Base-by-base conservation (phyloP, 2,113 vertebrate species). In the Trichomycterus rosablanca region DNA sequence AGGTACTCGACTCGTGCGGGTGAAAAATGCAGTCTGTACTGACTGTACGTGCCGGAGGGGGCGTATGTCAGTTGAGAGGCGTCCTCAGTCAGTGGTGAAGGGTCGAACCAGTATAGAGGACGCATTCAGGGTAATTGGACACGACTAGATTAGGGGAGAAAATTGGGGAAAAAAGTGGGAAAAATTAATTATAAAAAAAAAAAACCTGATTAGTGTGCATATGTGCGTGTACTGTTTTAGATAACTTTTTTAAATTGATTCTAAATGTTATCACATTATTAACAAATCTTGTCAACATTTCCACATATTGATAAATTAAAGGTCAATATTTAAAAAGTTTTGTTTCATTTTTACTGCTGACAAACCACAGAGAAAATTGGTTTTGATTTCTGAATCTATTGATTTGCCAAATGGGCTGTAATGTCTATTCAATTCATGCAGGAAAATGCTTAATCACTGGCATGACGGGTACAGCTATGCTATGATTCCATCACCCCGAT, bases 321-420 rank as follows among this genome's bases (percentile, higher is more conserved):
- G 62, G 56, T 79, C 66, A 67, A 74, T 78, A 76, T 66, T 76
- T 69, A 61, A 71, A 48, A 35, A 55, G 69, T 43, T 62, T 40
- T 1, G 12, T 71, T 74, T 71, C 60, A 70, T 69, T 66, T 62
- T 67, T 66, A 70, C 68, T 53, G 39, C 70, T 64, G 30, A 22
- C 56, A 72, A 79, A 71, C 76, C 70, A 73, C 58, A 39, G 24
- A 18, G 66, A 72, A 74, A 79, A 81, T 77, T 63, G 71, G 80
- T 73, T 77, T 74, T 71, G 76, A 81, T 59, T 62, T 69, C 42
- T 45, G 37, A n/a, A 71, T 53, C 62, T 66, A 84, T 76, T 77
- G 80, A 86, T 80, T 78, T 67, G 60, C 24, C 70, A 75, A 86
- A 78, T 70, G 70, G 75, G 72, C 77, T 59, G 59, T 75, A 63